phyloP scores from a whole-genome alignment of 2,797 vertebrate species.

The Gephyroberyx darwinii region DNA sequence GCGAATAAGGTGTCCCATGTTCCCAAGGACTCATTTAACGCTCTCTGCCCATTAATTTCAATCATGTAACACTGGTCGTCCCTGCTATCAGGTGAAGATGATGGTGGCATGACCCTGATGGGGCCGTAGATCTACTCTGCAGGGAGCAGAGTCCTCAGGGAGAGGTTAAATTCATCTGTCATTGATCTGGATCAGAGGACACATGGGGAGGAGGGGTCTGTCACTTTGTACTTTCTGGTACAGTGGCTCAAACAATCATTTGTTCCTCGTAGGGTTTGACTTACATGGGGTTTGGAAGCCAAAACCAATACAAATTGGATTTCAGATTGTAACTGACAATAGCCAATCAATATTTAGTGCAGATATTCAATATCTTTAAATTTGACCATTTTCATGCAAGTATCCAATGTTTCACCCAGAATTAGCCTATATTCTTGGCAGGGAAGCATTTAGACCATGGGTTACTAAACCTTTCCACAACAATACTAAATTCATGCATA shows the following conservation, averaged over 20 bases:
- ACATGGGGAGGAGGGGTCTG: constrained; percentile 4
- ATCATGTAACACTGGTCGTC: constrained; percentile 55
- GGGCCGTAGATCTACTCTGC: constrained; percentile 50
- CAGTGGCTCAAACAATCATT: too few species aligned
- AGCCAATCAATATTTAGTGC: too few species aligned
- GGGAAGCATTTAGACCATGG: too few species aligned
- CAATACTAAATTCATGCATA: background rate
- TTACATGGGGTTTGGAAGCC: too few species aligned
- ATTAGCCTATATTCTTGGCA: too few species aligned
- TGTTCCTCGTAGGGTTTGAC: too few species aligned
- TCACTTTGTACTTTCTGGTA: too few species aligned
- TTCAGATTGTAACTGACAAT: too few species aligned
- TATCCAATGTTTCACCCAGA: too few species aligned
- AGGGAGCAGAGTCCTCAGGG: constrained; percentile 25
- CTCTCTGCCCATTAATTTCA: constrained; percentile 52
- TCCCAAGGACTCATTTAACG: constrained; percentile 70
- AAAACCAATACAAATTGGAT: too few species aligned
- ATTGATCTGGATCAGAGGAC: constrained; percentile 41
- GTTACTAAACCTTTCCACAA: background rate
- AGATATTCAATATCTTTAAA: too few species aligned
- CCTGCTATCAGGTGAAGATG: constrained; percentile 48
- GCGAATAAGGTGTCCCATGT: constrained; percentile 48
- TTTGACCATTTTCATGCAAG: too few species aligned
- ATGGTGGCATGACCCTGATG: constrained; percentile 63
- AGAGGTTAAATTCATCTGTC: constrained; percentile 30